Evolutionary conservation across 2,888 invertebrate genomes (phyloP).

Genomic region (Eupithecia pulchellata): DNA sequence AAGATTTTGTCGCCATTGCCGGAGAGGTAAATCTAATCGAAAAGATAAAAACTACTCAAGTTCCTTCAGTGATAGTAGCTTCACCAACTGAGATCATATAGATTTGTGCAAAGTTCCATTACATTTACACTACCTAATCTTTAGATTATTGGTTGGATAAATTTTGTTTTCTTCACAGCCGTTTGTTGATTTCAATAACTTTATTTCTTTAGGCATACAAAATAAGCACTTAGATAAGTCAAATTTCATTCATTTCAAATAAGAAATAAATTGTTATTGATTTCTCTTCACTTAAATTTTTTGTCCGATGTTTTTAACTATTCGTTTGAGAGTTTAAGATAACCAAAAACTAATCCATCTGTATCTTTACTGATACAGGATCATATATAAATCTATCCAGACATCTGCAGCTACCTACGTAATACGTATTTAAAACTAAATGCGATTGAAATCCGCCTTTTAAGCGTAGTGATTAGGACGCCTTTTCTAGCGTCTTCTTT

Average conservation of each 20-base stretch:
- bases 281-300: no score
- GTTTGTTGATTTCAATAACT: no score
- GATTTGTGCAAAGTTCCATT: no score
- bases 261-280: no score
- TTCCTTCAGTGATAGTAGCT: no score
- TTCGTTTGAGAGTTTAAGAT: not conserved
- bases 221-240: no score
- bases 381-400: not conserved
- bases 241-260: no score
- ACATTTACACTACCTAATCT: no score
- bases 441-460: not conserved
- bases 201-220: no score
- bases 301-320: not conserved
- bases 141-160: no score
- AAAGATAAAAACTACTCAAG: slow-evolving; percentile 67
- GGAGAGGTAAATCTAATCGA: slow-evolving; percentile 81
- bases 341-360: not conserved
- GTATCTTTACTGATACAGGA: not conserved
- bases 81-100: no score
- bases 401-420: not conserved
- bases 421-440: not conserved
- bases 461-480: not conserved
- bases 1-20: slow-evolving; percentile 84
- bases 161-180: no score
- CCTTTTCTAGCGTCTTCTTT: not conserved